phyloP scores from a whole-genome alignment of 1,140 invertebrate species.

The Aporrectodea caliginosa region DNA sequence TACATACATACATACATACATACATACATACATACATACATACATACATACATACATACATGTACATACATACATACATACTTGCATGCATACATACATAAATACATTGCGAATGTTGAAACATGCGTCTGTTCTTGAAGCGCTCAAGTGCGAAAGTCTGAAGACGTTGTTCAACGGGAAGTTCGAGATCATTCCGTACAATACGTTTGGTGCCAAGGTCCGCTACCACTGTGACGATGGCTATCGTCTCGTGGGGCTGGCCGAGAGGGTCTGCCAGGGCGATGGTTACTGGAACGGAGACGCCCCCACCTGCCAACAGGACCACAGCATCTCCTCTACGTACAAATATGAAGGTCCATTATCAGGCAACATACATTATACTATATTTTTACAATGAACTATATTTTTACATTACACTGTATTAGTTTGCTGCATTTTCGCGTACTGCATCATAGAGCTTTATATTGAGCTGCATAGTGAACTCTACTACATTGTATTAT shows the following conservation, averaged over 20 bases:
- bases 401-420: too few species aligned
- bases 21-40: constrained; percentile 8
- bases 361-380: too few species aligned
- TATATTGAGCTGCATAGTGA: too few species aligned
- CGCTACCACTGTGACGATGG: constrained; percentile 56
- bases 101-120: background rate
- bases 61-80: constrained; percentile 5
- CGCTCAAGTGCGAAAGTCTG: constrained; percentile 26
- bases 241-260: constrained; percentile 52
- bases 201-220: constrained; percentile 53
- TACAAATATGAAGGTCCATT: background rate
- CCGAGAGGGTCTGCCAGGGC: constrained; percentile 54
- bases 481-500: too few species aligned
- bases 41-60: constrained; percentile 8
- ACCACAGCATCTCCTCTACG: background rate
- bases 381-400: too few species aligned
- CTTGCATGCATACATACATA: background rate
- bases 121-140: constrained; percentile 7
- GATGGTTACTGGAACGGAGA: constrained; percentile 56
- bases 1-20: background rate
- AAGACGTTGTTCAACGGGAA: constrained; percentile 25
- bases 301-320: constrained; percentile 46
- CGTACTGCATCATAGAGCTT: too few species aligned
- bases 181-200: constrained; percentile 36
- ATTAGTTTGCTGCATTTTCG: too few species aligned